Evolutionary conservation across 2,113 vertebrate species (phyloP).

Genomic region (Rhea pennata): DNA sequence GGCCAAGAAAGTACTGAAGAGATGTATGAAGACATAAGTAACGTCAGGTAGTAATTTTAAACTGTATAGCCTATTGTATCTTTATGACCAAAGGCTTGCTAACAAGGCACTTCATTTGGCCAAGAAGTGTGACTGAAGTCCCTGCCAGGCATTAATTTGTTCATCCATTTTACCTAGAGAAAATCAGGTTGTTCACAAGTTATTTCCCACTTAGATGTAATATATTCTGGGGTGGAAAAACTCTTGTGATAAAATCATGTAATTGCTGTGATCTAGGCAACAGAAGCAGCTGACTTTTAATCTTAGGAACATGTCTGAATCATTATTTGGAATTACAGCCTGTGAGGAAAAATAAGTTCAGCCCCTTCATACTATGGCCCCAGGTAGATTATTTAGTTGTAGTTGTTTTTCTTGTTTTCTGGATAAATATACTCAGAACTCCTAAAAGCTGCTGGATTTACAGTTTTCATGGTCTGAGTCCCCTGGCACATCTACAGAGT

Average conservation of each 20-base stretch:
- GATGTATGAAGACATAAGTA: slow-evolving; percentile 89
- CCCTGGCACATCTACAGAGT: neutral
- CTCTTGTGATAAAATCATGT: neutral
- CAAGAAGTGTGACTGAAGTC: neutral
- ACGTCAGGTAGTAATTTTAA: slow-evolving; percentile 77
- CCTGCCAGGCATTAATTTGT: neutral
- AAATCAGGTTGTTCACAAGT: neutral
- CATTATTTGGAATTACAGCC: neutral
- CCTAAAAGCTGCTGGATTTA: neutral
- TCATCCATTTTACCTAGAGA: neutral
- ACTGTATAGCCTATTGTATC: neutral
- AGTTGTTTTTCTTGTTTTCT: neutral
- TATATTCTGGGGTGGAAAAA: neutral
- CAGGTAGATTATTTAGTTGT: neutral
- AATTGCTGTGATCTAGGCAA: neutral
- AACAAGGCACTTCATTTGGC: neutral
- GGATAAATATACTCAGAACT: neutral
- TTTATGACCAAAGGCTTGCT: neutral
- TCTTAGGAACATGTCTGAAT: neutral
- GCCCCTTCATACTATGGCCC: neutral
- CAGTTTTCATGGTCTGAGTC: neutral
- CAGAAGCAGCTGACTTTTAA: neutral
- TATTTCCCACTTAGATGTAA: neutral
- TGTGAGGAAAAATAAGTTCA: neutral
- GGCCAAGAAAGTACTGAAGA: slow-evolving; percentile 83